Percentiles rank a stretch among this genome's conserved stretches.
Conservation (phyloP, 1,140 invertebrate species). For the Brachionus calyciflorus region DNA sequence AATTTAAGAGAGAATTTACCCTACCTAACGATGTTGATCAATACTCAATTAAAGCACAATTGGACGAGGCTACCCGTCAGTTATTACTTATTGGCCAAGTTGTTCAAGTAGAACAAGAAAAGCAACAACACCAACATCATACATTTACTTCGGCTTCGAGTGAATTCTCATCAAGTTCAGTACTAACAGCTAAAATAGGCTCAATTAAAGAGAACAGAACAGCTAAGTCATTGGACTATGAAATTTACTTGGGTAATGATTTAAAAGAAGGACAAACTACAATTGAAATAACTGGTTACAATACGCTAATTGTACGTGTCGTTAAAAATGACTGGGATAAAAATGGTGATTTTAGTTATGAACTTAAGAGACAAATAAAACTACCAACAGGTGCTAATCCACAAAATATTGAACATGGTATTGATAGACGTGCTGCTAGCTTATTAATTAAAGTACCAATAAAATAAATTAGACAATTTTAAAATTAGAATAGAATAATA, state of each 20-base stretch:
- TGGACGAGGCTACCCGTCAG: slow-evolving; percentile 33
- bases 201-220: slow-evolving; percentile 3
- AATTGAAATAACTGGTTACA: slow-evolving; percentile 26
- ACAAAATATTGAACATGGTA: slow-evolving; percentile 42
- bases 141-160: not conserved
- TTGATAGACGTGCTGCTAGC: slow-evolving; percentile 7
- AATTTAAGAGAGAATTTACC: slow-evolving; percentile 26
- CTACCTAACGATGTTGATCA: slow-evolving; percentile 31
- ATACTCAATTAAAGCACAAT: slow-evolving; percentile 21
- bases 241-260: slow-evolving; percentile 16
- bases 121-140: not conserved
- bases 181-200: not conserved
- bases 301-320: slow-evolving; percentile 21
- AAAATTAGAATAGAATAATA: too few relatives aligned
- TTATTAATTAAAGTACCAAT: slow-evolving; percentile 31
- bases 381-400: slow-evolving; percentile 36
- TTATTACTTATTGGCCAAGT: slow-evolving; percentile 23
- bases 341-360: slow-evolving; percentile 36
- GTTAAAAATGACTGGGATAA: slow-evolving; percentile 41
- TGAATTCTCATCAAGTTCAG: not conserved
- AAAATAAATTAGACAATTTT: not conserved
- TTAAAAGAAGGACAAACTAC: slow-evolving; percentile 24
- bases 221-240: not conserved
- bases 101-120: not conserved
- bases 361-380: slow-evolving; percentile 32